Percentiles rank a stretch among this genome's conserved stretches.
Conservation (phyloP, 2,797 vertebrate species). For the Ctenochaetus hawaiiensis region DNA sequence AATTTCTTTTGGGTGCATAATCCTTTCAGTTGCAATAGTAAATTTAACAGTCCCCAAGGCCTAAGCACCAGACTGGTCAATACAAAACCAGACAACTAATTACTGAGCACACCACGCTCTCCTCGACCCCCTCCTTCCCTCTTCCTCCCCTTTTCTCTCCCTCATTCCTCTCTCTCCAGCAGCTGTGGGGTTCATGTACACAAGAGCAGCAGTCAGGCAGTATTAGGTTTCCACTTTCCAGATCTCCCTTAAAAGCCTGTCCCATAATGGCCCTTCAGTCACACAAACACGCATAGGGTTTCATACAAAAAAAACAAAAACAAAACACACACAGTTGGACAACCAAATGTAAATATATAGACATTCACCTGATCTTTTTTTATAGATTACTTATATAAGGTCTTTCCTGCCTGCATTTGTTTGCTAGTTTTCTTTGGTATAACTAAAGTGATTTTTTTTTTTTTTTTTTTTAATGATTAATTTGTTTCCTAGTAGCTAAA, state of each 20-base stretch:
- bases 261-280: conserved; percentile 88
- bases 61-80: conserved; percentile 88
- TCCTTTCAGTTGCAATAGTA: conserved; percentile 88
- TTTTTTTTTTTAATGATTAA: not conserved
- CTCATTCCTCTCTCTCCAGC: conserved; percentile 60
- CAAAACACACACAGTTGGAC: conserved; percentile 63
- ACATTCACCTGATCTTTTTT: conserved; percentile 53
- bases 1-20: conserved; percentile 88
- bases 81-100: conserved; percentile 91
- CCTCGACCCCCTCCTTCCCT: conserved; percentile 51
- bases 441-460: too few species aligned
- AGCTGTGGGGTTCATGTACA: conserved; percentile 84
- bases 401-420: not conserved
- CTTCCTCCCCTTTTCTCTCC: conserved; percentile 40
- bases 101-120: conserved; percentile 82
- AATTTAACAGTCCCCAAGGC: conserved; percentile 89
- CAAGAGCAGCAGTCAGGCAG: conserved; percentile 82
- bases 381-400: conserved; percentile 46
- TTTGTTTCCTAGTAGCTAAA: conserved; percentile 36
- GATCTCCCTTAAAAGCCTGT: conserved; percentile 85
- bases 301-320: conserved; percentile 66
- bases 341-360: conserved; percentile 51
- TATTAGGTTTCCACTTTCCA: conserved; percentile 87
- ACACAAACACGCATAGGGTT: conserved; percentile 80
- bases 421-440: not conserved